Evolutionary conservation across 1,140 invertebrate genomes (phyloP).

Genomic region (Heliconius himera): DNA sequence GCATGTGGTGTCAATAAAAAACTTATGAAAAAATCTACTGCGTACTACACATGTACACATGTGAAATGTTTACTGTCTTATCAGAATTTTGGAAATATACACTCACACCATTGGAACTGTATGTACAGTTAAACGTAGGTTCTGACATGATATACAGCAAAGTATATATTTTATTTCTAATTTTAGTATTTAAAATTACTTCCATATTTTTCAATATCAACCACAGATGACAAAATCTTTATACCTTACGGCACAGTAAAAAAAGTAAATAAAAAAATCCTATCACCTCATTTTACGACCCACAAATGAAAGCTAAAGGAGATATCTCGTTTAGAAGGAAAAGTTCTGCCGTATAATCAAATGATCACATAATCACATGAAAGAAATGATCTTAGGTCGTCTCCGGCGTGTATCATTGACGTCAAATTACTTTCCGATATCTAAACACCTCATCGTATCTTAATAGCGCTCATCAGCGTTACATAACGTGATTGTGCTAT

Average conservation of each 20-base stretch:
- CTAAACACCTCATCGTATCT: constrained; percentile 5
- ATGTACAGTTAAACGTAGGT: no score
- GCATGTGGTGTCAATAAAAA: constrained; percentile 39
- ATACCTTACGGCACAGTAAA: not conserved
- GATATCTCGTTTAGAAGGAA: not conserved
- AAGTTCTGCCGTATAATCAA: not conserved
- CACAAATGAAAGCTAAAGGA: not conserved
- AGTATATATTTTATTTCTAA: constrained; percentile 6
- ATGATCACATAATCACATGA: constrained; percentile 12
- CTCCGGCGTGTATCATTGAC: constrained; percentile 26
- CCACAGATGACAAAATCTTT: no score
- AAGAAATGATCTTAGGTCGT: constrained; percentile 34
- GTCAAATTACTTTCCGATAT: constrained; percentile 33
- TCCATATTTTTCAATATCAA: not conserved
- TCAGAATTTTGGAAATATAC: not conserved
- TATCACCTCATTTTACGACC: not conserved
- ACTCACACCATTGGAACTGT: no score
- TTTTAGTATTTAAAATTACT: not conserved
- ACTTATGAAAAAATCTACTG: constrained; percentile 27
- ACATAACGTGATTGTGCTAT: constrained; percentile 21
- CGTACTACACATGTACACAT: constrained; percentile 11
- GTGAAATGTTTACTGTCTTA: not conserved
- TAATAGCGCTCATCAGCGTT: constrained; percentile 22
- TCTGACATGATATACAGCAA: not conserved
- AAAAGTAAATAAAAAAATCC: not conserved